Base-by-base conservation (phyloP, 2,888 invertebrate genomes). In the Melinopterus prodromus region DNA sequence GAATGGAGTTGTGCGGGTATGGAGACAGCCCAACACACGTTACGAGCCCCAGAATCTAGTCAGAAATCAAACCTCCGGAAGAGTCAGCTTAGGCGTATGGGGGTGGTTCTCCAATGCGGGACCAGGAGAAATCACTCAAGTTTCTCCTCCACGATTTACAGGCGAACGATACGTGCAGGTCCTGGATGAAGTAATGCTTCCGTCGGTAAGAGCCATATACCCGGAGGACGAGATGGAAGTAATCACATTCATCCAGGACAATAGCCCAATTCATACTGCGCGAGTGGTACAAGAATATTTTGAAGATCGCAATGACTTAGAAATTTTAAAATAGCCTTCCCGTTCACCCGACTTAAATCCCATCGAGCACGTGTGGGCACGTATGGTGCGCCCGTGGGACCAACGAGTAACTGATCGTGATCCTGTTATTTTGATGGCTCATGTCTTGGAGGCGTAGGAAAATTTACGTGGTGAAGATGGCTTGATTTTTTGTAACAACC, bases 231-330 rank as follows among this genome's bases (percentile, higher is more conserved):
- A 70, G 16, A 70, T 70, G 70, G 70, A 70, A 72, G 12, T 16
- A 72, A 76, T 76, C 5, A 38, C 76, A 16, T 76, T 76, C 53
- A 53, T 76, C 16, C 76, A 76, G 76, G 76, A 76, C 53, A 76
- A 76, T 16, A 76, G 76, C 53, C 53, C 53, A 14, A 16, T 76
- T 7, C 76, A 76, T 38, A 76, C 53, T 15, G 37, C 69, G n/a
- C 6, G 76, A 38, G 14, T 15, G n/a, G 76, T 76, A 37, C 53
- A 15, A 3, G 69, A 69, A n/a, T 76, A 53, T 37, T 76, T 76
- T 69, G 26, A 6, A 69, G 76, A 76, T 6, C 76, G 38, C 38
- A 38, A n/a, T 38, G 76, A 69, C 4, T 38, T 76, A 38, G 69
- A 76, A 15, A 53, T 76, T 37, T 37, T 76, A 15, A 36, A 38